A percentile compares a stretch with the other conserved stretches of the same genome.
Evolutionary conservation across 2,113 vertebrate species (phyloP).

Genomic region (Centropristis striata): DNA sequence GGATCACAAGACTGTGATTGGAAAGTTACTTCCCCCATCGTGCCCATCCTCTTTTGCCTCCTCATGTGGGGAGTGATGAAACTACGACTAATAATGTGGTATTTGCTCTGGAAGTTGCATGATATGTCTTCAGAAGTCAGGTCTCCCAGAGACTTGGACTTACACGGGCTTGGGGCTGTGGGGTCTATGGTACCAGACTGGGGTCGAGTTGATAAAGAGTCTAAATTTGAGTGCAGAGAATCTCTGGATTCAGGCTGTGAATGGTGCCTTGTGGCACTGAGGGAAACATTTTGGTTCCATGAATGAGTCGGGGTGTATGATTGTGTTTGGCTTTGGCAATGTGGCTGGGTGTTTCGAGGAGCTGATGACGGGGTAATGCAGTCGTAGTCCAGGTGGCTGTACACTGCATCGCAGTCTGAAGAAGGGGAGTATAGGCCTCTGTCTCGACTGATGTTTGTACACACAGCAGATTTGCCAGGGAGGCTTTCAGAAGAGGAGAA

Average conservation of each 20-base stretch:
- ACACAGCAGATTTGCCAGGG: constrained; percentile 28
- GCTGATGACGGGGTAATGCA: constrained; percentile 46
- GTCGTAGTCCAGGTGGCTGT: constrained; percentile 63
- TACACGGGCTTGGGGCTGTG: constrained; percentile 86
- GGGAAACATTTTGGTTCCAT: constrained; percentile 37
- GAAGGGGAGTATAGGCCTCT: constrained; percentile 56
- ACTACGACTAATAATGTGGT: constrained; percentile 94
- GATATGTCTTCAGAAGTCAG: constrained; percentile 97
- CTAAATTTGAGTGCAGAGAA: constrained; percentile 36
- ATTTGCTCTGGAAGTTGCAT: constrained; percentile 98
- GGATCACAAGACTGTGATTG: constrained; percentile 86
- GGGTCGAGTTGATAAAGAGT: constrained; percentile 39
- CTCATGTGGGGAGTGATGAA: constrained; percentile 89
- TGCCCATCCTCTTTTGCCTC: constrained; percentile 78
- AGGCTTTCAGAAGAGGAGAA: constrained; percentile 70
- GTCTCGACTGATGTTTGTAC: constrained; percentile 47
- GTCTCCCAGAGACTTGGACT: constrained; percentile 97
- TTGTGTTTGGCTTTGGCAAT: constrained; percentile 52
- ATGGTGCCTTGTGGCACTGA: constrained; percentile 10
- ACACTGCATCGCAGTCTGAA: constrained; percentile 60
- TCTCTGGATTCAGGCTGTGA: constrained; percentile 36
- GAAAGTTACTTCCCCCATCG: constrained; percentile 53
- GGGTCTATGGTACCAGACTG: constrained; percentile 42
- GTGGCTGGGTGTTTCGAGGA: constrained; percentile 49
- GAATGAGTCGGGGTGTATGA: constrained; percentile 30